Evolutionary conservation across 2,113 vertebrate genomes (phyloP).

Genomic region (Psammodynastes pulverulentus): DNA sequence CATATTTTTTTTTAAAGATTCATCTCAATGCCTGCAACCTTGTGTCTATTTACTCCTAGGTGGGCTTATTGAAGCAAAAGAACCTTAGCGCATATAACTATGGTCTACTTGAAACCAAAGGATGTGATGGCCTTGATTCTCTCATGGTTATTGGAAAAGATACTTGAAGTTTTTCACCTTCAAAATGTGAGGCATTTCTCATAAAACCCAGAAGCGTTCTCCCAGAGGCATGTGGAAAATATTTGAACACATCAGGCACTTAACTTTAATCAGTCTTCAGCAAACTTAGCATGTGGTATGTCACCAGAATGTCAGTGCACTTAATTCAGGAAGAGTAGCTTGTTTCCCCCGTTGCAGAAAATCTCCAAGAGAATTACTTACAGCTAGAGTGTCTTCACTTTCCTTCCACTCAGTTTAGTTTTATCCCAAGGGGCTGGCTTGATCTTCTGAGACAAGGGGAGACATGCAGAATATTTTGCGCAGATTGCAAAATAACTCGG

Average conservation of each 20-base stretch:
- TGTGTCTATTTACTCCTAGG: neutral
- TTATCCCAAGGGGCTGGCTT: neutral
- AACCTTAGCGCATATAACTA: neutral
- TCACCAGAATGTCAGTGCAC: conserved; percentile 26
- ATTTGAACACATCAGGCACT: conserved; percentile 58
- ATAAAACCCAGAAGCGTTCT: neutral
- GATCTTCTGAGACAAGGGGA: neutral
- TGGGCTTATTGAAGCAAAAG: neutral
- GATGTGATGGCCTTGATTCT: neutral
- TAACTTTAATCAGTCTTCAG: conserved; percentile 45
- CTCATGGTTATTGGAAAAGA: neutral
- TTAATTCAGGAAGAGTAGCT: conserved; percentile 41
- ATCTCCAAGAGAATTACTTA: neutral
- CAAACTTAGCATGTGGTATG: conserved; percentile 23
- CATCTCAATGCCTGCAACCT: neutral
- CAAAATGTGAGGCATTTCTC: neutral
- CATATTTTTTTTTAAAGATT: neutral
- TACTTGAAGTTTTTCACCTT: neutral
- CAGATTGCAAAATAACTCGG: neutral
- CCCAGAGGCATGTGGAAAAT: conserved; percentile 23
- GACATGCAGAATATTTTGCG: neutral
- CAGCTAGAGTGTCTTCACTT: neutral
- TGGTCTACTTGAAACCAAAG: neutral
- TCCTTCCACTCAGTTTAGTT: neutral
- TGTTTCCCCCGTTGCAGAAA: neutral